Evolutionary conservation across 2,113 vertebrate genomes (phyloP).

Genomic region (Upupa epops): DNA sequence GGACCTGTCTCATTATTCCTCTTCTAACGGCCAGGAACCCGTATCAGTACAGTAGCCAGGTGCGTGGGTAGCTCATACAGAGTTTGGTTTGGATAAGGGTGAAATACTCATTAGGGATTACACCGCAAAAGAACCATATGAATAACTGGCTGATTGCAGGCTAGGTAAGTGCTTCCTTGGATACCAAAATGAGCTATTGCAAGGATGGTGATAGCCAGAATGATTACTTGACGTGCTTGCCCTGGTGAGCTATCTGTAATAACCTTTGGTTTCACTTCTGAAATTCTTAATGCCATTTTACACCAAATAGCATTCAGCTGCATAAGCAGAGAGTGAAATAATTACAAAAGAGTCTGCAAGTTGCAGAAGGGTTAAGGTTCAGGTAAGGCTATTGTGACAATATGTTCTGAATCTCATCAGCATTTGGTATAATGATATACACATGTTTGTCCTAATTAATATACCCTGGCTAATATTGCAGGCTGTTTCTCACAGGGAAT

Average conservation of each 20-base stretch:
- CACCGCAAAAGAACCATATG: fast-evolving
- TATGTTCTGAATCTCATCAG: neutral
- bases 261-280: neutral
- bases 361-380: neutral
- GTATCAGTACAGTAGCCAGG: neutral
- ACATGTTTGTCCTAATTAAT: neutral
- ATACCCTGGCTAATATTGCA: neutral
- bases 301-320: fast-evolving
- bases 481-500: neutral
- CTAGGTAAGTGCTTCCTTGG: neutral
- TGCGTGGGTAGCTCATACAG: neutral
- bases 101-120: neutral
- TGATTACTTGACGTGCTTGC: neutral
- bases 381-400: neutral
- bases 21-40: neutral
- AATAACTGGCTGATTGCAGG: neutral
- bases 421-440: neutral
- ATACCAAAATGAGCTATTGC: neutral
- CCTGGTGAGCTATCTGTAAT: neutral
- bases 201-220: neutral
- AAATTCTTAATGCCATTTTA: neutral
- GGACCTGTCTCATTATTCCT: neutral
- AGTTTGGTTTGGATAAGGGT: neutral
- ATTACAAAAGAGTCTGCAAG: neutral
- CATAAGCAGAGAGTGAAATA: neutral